Conservation (phyloP, 1,140 invertebrate genomes). For the Aphelenchoides besseyi region DNA sequence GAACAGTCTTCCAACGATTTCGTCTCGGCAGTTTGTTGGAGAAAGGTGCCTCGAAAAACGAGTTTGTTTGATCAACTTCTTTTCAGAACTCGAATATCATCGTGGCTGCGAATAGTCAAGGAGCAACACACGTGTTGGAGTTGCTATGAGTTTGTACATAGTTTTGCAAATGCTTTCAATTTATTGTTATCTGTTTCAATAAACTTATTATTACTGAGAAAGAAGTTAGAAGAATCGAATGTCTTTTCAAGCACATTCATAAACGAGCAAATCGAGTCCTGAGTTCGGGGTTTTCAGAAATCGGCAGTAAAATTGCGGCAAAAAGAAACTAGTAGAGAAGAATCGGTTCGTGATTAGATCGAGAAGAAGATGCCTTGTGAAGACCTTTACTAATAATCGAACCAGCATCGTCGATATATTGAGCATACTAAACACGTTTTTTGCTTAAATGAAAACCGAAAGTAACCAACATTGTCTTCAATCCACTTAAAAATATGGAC, state of each 20-base stretch:
- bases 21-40: constrained; percentile 92
- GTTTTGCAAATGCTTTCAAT: constrained; percentile 18
- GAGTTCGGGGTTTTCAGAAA: constrained; percentile 10
- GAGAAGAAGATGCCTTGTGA: constrained; percentile 25
- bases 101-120: constrained; percentile 90
- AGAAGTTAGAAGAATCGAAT: background rate
- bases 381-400: constrained; percentile 34
- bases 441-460: background rate
- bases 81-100: constrained; percentile 76
- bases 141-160: constrained; percentile 21
- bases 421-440: constrained; percentile 21
- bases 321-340: constrained; percentile 29
- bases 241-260: too few species aligned
- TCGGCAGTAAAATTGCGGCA: constrained; percentile 27
- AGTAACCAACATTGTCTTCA: constrained; percentile 46
- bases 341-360: constrained; percentile 24
- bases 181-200: background rate
- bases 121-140: constrained; percentile 70
- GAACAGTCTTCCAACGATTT: constrained; percentile 74
- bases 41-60: too few species aligned
- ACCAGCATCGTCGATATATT: constrained; percentile 29
- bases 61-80: constrained; percentile 19
- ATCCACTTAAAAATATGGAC: constrained; percentile 62
- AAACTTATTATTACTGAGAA: constrained; percentile 17
- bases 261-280: constrained; percentile 21